Conservation (phyloP, 2,888 invertebrate species). For the Pelosia muscerda region DNA sequence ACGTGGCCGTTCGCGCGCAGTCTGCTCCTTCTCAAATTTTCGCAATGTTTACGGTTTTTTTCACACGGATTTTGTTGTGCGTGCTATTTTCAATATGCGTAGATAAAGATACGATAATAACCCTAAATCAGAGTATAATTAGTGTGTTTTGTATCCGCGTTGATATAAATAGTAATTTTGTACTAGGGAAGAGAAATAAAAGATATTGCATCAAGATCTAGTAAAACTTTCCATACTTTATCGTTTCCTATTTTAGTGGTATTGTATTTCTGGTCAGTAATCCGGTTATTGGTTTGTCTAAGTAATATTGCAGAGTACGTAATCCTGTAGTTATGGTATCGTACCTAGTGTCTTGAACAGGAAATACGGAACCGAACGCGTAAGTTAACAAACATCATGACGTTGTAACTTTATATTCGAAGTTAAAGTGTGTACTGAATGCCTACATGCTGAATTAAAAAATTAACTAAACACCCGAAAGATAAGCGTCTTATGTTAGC, state of each 20-base stretch:
- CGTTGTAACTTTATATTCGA: not conserved
- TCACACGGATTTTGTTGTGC: slow-evolving; percentile 39
- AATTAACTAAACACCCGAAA: no score
- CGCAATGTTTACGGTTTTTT: slow-evolving; percentile 74
- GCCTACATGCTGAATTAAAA: not conserved
- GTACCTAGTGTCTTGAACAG: not conserved
- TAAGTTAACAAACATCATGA: slow-evolving; percentile 2
- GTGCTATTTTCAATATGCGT: slow-evolving; percentile 31
- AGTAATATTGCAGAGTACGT: not conserved
- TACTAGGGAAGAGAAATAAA: slow-evolving; percentile 15
- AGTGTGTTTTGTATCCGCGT: slow-evolving; percentile 30
- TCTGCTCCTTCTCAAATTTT: slow-evolving; percentile 72
- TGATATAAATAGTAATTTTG: slow-evolving; percentile 27
- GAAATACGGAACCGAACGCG: not conserved
- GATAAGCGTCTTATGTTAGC: not conserved
- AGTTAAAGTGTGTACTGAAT: not conserved
- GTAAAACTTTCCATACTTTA: not conserved
- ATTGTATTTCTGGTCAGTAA: not conserved
- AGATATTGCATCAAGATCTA: slow-evolving; percentile 6
- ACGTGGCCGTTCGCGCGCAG: slow-evolving; percentile 69
- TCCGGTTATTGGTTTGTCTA: not conserved
- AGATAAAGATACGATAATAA: slow-evolving; percentile 32
- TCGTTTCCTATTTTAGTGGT: not conserved
- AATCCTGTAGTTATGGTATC: not conserved
- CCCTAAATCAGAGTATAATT: slow-evolving; percentile 26